Evolutionary conservation across 2,888 invertebrate species (phyloP).

Genomic region (Cryptocephalus primarius): DNA sequence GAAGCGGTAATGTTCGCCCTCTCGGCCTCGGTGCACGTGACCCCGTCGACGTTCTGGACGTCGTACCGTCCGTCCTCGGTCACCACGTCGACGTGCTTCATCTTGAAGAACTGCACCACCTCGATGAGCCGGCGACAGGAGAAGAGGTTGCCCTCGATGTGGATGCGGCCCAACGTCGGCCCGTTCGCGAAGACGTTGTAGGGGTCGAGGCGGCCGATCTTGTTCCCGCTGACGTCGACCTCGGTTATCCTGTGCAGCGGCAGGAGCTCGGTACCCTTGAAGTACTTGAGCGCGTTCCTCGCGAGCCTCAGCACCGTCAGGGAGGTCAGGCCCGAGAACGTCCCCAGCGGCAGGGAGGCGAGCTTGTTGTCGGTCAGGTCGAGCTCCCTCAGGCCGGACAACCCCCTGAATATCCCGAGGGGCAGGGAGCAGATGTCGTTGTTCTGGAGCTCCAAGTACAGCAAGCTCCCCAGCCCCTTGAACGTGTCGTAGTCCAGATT

Average conservation of each 20-base stretch:
- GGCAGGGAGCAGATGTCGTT: conserved; percentile 28
- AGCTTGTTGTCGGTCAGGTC: conserved; percentile 28
- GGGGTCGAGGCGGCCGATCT: conserved; percentile 26
- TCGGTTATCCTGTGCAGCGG: conserved; percentile 21
- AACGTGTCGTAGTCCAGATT: conserved; percentile 24
- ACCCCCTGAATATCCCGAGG: conserved; percentile 26
- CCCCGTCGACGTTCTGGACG: conserved; percentile 29
- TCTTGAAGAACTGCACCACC: conserved; percentile 25
- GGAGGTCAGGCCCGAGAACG: conserved; percentile 27
- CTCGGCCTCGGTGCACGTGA: conserved; percentile 25
- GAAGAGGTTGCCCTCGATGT: conserved; percentile 30
- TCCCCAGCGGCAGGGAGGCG: conserved; percentile 21
- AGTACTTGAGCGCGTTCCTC: conserved; percentile 22
- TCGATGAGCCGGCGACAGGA: conserved; percentile 23
- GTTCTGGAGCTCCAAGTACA: conserved; percentile 25
- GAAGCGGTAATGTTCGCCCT: too few relatives aligned
- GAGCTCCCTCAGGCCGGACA: conserved; percentile 20
- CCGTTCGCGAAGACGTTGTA: conserved; percentile 20
- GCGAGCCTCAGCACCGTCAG: conserved; percentile 25
- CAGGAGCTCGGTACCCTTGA: conserved; percentile 24
- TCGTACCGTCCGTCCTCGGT: conserved; percentile 22
- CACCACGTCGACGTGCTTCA: conserved; percentile 19
- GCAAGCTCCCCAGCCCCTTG: conserved; percentile 21
- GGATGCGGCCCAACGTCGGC: conserved; percentile 23
- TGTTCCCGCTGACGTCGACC: conserved; percentile 29